Base-by-base conservation (phyloP, 2,113 vertebrate species). In the Pedetes capensis region DNA sequence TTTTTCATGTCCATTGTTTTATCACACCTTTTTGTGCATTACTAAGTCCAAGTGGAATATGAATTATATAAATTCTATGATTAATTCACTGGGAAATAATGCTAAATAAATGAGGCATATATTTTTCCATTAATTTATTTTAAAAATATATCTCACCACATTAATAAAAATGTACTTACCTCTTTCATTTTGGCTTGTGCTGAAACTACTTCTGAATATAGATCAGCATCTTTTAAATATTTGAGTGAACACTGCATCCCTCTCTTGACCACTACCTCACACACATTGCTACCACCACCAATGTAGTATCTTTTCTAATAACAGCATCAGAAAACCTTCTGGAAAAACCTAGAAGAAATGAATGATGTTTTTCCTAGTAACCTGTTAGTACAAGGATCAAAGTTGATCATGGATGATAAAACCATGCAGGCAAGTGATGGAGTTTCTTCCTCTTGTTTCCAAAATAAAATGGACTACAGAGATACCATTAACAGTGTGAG, bases 51-150 rank as follows among this genome's bases (percentile, higher is more conserved):
- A 27, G 68, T 69, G 69, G 44, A 83, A 69, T 57, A 25, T 29
- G 51, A 93, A 47, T 75, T 91, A 18, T 8, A 25, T 89, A 75
- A 42, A 87, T 55, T 87, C 27, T 75, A 3, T 71, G n/a, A 76
- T 74, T 61, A 78, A 27, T 75, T 96, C 49, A 79, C 90, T 78
- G 74, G 59, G 47, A 93, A 42, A 64, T 32, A n/a, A 49, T 59
- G 10, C n/a, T 95, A 1, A 55, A 55, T 34, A 87, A 78, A 47
- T 32, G 42, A 68, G 8, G 0, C 5, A 23, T 74, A 29, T 42
- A 23, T 72, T 44, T 61, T 63, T 34, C 5, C 23, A 87, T 72
- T 44, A 4, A 44, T 88, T 92, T 82, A 16, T 91, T 95, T 94
- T 64, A n/a, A 63, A 85, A 39, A 44, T 51, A 47, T 16, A 78